Conservation (phyloP, 23 tunicate species). For the Halocynthia roretzi region DNA sequence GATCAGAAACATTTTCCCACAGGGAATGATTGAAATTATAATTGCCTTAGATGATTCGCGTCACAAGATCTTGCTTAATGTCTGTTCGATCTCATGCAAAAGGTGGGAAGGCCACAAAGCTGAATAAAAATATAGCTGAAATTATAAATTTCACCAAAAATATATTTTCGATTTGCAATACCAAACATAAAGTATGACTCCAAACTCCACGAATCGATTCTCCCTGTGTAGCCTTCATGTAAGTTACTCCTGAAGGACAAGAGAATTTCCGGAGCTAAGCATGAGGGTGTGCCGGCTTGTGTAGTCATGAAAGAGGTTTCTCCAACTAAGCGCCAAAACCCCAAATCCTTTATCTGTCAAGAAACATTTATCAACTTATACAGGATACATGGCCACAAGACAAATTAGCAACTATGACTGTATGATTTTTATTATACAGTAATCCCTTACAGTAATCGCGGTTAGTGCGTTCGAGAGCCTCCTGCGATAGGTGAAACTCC, state of each 20-base stretch:
- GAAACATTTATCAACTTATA: too few relatives aligned
- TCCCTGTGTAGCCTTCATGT: slow-evolving; percentile 48
- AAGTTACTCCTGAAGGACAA: slow-evolving; percentile 4
- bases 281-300: slow-evolving; percentile 77
- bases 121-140: neutral
- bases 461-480: too few relatives aligned
- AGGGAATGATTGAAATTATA: slow-evolving; percentile 31
- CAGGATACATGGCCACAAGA: too few relatives aligned
- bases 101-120: slow-evolving; percentile 71
- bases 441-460: too few relatives aligned
- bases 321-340: slow-evolving; percentile 57
- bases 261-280: slow-evolving; percentile 69
- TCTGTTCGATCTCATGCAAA: slow-evolving; percentile 36
- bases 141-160: too few relatives aligned
- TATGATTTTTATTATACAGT: too few relatives aligned
- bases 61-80: slow-evolving; percentile 31
- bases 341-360: slow-evolving; percentile 73
- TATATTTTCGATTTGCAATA: neutral
- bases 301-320: slow-evolving; percentile 72
- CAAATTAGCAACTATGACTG: too few relatives aligned
- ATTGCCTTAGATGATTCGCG: slow-evolving; percentile 44
- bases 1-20: slow-evolving; percentile 40
- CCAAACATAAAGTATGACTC: slow-evolving; percentile 70
- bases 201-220: slow-evolving; percentile 86
- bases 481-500: too few relatives aligned